Conservation (phyloP, 1,140 invertebrate genomes). For the Euura lappo region DNA sequence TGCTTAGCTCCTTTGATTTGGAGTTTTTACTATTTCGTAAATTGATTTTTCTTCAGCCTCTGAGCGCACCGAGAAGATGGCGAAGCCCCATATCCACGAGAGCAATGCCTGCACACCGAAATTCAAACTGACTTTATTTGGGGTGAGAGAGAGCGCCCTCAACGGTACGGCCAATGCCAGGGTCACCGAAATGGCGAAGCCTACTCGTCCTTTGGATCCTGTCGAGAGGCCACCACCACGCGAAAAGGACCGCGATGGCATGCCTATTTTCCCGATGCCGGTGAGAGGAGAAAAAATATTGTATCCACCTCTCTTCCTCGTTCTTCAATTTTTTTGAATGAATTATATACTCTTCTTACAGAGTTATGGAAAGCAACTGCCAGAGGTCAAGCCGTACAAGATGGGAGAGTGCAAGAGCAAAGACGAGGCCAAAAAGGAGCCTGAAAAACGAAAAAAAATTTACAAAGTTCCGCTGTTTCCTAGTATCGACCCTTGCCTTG, state of each 20-base stretch:
- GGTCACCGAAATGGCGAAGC: slow-evolving; percentile 29
- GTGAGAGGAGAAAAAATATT: slow-evolving; percentile 22
- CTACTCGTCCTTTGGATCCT: slow-evolving; percentile 24
- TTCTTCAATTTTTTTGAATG: not conserved
- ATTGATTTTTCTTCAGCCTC: slow-evolving; percentile 20
- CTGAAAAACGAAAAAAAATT: slow-evolving; percentile 14
- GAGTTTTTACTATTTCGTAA: not conserved
- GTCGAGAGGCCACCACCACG: slow-evolving; percentile 29
- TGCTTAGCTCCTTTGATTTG: too few species aligned
- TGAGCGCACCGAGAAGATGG: slow-evolving; percentile 19
- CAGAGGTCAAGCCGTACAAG: slow-evolving; percentile 25
- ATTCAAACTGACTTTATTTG: slow-evolving; percentile 18
- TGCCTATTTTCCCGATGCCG: slow-evolving; percentile 30
- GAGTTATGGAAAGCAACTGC: slow-evolving; percentile 31
- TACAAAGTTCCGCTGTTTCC: slow-evolving; percentile 4
- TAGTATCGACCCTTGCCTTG: slow-evolving; percentile 39
- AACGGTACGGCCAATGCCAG: slow-evolving; percentile 15
- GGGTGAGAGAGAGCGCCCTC: slow-evolving; percentile 30
- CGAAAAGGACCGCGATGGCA: slow-evolving; percentile 32
- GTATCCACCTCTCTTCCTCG: too few species aligned
- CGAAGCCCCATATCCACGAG: slow-evolving; percentile 11
- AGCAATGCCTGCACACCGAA: slow-evolving; percentile 15
- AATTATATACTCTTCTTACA: slow-evolving; percentile 10
- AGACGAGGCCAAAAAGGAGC: slow-evolving; percentile 13
- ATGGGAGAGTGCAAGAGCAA: slow-evolving; percentile 27